phyloP scores from a whole-genome alignment of 1,140 invertebrate genomes.

The Eumeta japonica region DNA sequence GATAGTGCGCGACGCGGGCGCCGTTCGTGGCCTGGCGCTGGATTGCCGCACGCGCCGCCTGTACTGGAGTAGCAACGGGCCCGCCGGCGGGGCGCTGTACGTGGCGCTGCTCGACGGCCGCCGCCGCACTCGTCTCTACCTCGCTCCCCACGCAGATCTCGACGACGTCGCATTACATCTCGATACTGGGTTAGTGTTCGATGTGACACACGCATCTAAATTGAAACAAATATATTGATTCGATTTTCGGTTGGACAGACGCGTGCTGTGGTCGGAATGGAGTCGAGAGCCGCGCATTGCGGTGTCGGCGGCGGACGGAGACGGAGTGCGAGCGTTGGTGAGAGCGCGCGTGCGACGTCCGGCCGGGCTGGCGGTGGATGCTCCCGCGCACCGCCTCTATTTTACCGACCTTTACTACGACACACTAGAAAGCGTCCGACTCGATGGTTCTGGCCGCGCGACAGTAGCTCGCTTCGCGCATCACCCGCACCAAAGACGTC shows the following conservation, averaged over 20 bases:
- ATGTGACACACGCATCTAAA: too few relatives aligned
- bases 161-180: constrained; percentile 27
- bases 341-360: constrained; percentile 49
- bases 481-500: neutral
- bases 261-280: neutral
- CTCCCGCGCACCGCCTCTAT: constrained; percentile 67
- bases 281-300: too few relatives aligned
- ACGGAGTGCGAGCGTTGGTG: constrained; percentile 13
- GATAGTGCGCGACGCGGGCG: constrained; percentile 44
- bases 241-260: too few relatives aligned
- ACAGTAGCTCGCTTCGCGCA: constrained; percentile 19
- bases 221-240: too few relatives aligned
- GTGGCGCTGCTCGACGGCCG: constrained; percentile 24
- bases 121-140: constrained; percentile 23
- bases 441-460: constrained; percentile 19
- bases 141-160: constrained; percentile 17
- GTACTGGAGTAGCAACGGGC: constrained; percentile 60
- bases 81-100: constrained; percentile 13
- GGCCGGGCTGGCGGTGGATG: constrained; percentile 69
- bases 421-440: constrained; percentile 20
- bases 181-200: constrained; percentile 12
- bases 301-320: constrained; percentile 13
- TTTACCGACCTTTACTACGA: constrained; percentile 64
- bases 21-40: constrained; percentile 73
- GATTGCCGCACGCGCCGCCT: constrained; percentile 74